Conservation (phyloP, 2,888 invertebrate species). For the Nomada lathburiana region DNA sequence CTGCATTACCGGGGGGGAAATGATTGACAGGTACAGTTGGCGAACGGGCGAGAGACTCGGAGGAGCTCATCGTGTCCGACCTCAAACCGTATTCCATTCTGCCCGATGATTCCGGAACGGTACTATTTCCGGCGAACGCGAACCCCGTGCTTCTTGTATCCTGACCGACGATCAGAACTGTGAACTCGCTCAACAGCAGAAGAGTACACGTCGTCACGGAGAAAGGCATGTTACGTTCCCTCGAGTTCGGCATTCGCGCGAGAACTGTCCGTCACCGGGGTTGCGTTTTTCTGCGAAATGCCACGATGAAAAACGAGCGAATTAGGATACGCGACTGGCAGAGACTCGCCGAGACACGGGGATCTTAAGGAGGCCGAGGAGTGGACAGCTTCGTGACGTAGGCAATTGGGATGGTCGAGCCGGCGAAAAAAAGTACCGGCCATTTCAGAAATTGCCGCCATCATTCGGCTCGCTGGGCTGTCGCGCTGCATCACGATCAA, state of each 20-base stretch:
- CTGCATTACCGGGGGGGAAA: constrained; percentile 72
- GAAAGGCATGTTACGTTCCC: neutral
- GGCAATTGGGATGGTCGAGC: constrained; percentile 43
- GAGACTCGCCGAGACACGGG: neutral
- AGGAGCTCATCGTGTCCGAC: constrained; percentile 55
- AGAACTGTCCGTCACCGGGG: too few species aligned
- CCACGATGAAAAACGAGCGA: neutral
- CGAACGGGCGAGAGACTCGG: constrained; percentile 18
- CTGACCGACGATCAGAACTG: constrained; percentile 46
- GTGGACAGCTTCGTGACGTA: constrained; percentile 41
- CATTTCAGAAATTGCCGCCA: constrained; percentile 70
- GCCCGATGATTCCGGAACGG: constrained; percentile 41
- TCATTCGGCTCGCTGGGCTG: constrained; percentile 78
- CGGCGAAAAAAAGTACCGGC: constrained; percentile 55
- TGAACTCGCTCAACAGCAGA: constrained; percentile 22
- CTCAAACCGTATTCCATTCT: constrained; percentile 41
- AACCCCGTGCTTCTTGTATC: constrained; percentile 49
- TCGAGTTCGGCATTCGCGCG: too few species aligned
- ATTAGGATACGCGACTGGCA: constrained; percentile 36
- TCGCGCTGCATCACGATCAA: constrained; percentile 55
- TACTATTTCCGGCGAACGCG: constrained; percentile 56
- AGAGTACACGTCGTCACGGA: constrained; percentile 9
- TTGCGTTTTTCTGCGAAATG: neutral
- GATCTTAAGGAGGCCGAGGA: constrained; percentile 40
- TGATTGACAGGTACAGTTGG: constrained; percentile 68